A percentile compares a stretch with the other conserved stretches of the same genome.
phyloP scores from a whole-genome alignment of 2,113 vertebrate species.

The Probosciger aterrimus region DNA sequence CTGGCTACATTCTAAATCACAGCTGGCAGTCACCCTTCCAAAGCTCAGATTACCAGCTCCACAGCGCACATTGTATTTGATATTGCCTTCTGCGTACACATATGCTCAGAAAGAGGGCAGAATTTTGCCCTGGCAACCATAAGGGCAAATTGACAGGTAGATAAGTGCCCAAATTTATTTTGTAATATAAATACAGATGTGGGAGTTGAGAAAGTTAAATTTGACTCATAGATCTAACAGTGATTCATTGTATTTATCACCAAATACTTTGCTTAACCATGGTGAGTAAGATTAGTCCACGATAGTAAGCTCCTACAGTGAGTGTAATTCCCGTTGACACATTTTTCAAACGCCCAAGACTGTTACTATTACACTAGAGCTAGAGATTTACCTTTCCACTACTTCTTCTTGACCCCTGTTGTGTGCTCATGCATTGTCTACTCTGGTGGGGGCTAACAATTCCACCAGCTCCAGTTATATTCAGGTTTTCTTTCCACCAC shows the following conservation, averaged over 20 bases:
- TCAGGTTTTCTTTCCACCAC: not conserved
- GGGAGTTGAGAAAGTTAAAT: not conserved
- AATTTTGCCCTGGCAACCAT: not conserved
- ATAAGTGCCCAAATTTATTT: not conserved
- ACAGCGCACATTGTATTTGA: not conserved
- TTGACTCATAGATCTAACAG: not conserved
- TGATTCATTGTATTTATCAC: not conserved
- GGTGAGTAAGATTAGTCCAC: not conserved
- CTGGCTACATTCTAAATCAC: not conserved
- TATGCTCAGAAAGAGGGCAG: not conserved
- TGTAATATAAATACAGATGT: not conserved
- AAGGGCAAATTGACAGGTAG: not conserved
- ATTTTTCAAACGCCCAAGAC: not conserved
- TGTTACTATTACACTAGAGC: not conserved
- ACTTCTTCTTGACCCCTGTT: not conserved
- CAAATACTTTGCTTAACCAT: not conserved
- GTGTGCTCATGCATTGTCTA: not conserved
- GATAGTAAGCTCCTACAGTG: not conserved
- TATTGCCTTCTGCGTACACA: not conserved
- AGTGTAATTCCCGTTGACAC: not conserved
- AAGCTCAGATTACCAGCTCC: not conserved
- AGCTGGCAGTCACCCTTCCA: fast-evolving
- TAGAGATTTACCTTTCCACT: not conserved
- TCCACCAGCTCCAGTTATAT: not conserved
- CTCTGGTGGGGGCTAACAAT: not conserved